Percentiles rank a stretch among this genome's conserved stretches.
Evolutionary conservation across 2,888 invertebrate genomes (phyloP).

Genomic region (Cephus runcator): DNA sequence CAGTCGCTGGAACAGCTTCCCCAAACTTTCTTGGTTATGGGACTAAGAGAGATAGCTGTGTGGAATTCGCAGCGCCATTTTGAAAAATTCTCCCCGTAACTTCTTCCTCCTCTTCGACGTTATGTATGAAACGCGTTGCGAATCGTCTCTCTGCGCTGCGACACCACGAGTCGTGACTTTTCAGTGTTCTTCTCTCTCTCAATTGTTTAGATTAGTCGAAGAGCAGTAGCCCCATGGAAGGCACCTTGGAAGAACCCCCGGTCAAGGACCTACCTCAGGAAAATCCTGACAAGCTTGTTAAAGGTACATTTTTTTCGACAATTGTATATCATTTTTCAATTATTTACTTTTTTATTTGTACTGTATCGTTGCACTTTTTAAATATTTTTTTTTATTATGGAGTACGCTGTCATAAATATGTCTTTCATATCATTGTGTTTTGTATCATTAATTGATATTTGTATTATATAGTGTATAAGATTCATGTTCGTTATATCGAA

Average conservation of each 20-base stretch:
- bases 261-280: constrained; percentile 59
- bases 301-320: constrained; percentile 44
- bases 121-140: constrained; percentile 22
- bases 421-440: too few relatives aligned
- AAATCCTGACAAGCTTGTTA: constrained; percentile 47
- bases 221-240: constrained; percentile 61
- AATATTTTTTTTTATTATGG: not conserved
- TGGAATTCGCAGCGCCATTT: constrained; percentile 63
- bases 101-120: not conserved
- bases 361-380: constrained; percentile 2
- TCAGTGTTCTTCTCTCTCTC: constrained; percentile 9
- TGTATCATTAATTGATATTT: too few relatives aligned
- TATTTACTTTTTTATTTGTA: not conserved
- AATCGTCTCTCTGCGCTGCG: constrained; percentile 21
- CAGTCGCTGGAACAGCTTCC: not conserved
- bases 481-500: too few relatives aligned
- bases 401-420: not conserved
- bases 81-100: constrained; percentile 54
- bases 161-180: not conserved
- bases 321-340: not conserved
- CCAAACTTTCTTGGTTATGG: constrained; percentile 6
- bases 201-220: constrained; percentile 26
- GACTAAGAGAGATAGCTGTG: constrained; percentile 40
- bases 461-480: too few relatives aligned
- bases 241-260: constrained; percentile 59